Conservation (phyloP, 2,113 vertebrate species). For the Vireo altiloquus region DNA sequence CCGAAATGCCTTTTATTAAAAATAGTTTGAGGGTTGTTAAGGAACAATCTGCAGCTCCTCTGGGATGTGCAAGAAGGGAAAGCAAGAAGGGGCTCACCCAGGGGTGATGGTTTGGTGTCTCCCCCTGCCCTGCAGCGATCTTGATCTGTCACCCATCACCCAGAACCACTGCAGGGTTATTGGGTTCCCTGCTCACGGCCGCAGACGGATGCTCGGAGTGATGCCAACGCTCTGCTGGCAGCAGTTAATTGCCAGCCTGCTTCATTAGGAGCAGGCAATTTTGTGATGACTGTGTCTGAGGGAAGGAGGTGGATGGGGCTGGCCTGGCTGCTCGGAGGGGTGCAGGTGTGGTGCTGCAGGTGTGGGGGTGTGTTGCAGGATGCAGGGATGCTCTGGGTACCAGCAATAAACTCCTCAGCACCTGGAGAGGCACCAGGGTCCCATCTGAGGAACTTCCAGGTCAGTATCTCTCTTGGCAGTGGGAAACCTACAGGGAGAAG, state of each 20-base stretch:
- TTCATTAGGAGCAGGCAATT: background rate
- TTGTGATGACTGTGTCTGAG: background rate
- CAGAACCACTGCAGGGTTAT: fast-evolving
- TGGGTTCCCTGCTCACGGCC: fast-evolving
- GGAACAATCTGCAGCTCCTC: background rate
- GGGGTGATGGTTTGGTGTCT: fast-evolving
- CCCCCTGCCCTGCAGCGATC: background rate
- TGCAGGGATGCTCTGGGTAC: background rate
- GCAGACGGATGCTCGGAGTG: fast-evolving
- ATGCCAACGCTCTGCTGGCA: background rate
- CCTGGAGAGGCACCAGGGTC: fast-evolving
- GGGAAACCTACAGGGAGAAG: background rate
- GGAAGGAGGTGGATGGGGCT: background rate
- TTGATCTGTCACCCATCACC: fast-evolving
- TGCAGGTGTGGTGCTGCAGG: background rate
- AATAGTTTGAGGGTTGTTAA: background rate
- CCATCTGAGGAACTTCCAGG: background rate
- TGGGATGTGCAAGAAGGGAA: background rate
- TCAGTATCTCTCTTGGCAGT: background rate
- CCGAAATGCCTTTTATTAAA: background rate
- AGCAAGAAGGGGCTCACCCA: background rate
- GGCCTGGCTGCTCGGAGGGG: fast-evolving
- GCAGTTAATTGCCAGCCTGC: background rate
- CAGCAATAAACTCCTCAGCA: fast-evolving
- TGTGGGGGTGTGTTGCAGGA: background rate